Evolutionary conservation across 2,797 vertebrate species (phyloP).

Genomic region (Poecile montanus): DNA sequence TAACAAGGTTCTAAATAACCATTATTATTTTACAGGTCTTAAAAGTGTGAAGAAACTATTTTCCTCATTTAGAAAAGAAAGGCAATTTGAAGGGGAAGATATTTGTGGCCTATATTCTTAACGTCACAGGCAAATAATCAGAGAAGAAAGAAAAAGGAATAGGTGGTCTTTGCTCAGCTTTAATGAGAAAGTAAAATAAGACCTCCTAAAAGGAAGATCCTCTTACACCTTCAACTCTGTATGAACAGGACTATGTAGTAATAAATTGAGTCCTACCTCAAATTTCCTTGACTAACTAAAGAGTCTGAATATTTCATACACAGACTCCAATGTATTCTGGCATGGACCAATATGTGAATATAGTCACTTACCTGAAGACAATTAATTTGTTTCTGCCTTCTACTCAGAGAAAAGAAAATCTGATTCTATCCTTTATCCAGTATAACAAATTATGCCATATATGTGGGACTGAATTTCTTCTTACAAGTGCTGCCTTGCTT

Average conservation of each 20-base stretch:
- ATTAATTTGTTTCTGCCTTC: neutral
- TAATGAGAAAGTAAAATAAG: neutral
- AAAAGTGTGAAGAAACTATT: neutral
- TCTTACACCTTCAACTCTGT: neutral
- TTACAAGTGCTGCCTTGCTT: neutral
- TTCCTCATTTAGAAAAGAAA: neutral
- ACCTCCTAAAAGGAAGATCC: neutral
- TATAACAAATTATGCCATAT: neutral
- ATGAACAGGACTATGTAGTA: neutral
- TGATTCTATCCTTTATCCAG: neutral
- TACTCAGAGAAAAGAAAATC: neutral
- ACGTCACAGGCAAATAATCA: neutral
- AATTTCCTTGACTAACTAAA: neutral
- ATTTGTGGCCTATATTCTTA: neutral
- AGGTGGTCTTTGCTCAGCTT: neutral
- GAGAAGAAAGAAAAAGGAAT: neutral
- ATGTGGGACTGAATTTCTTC: neutral
- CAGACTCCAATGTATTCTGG: neutral
- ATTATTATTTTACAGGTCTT: neutral
- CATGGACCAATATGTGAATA: neutral
- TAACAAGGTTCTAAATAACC: neutral
- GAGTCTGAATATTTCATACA: neutral
- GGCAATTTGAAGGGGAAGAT: neutral
- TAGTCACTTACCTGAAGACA: neutral
- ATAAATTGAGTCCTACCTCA: neutral